Percentiles rank a stretch among this genome's conserved stretches.
Evolutionary conservation across 23 tunicate genomes (phyloP).

Genomic region (Phallusia fumigata): DNA sequence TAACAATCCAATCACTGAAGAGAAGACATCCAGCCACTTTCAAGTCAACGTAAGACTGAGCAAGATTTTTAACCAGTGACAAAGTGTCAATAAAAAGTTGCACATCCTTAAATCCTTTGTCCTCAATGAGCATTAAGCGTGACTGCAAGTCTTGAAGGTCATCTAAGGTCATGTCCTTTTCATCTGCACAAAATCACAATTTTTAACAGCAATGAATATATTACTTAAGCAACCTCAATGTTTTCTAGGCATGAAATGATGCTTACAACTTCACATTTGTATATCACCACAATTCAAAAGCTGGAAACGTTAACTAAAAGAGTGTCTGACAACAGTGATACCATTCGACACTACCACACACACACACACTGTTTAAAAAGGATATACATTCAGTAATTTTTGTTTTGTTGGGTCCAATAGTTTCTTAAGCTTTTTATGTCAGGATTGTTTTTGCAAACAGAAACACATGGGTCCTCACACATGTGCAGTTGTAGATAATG

Average conservation of each 20-base stretch:
- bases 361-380: too few relatives aligned
- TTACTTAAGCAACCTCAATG: not conserved
- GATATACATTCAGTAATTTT: too few relatives aligned
- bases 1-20: conserved; percentile 54
- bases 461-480: too few relatives aligned
- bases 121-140: conserved; percentile 72
- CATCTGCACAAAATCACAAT: not conserved
- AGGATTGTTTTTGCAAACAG: too few relatives aligned
- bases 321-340: too few relatives aligned
- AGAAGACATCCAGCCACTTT: conserved; percentile 54
- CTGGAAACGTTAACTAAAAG: too few relatives aligned
- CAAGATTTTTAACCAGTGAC: conserved; percentile 39
- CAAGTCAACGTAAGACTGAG: conserved; percentile 47
- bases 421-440: too few relatives aligned
- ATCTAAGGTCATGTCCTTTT: conserved; percentile 6
- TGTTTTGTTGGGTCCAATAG: too few relatives aligned
- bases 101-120: conserved; percentile 58
- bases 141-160: conserved; percentile 60
- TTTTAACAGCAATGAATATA: not conserved
- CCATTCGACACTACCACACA: too few relatives aligned
- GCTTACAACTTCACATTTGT: not conserved
- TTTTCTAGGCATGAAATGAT: too few relatives aligned
- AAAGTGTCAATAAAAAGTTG: conserved; percentile 42
- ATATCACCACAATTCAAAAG: too few relatives aligned
- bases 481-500: too few relatives aligned